Conservation (phyloP, 2,113 vertebrate genomes). For the Turnix velox region DNA sequence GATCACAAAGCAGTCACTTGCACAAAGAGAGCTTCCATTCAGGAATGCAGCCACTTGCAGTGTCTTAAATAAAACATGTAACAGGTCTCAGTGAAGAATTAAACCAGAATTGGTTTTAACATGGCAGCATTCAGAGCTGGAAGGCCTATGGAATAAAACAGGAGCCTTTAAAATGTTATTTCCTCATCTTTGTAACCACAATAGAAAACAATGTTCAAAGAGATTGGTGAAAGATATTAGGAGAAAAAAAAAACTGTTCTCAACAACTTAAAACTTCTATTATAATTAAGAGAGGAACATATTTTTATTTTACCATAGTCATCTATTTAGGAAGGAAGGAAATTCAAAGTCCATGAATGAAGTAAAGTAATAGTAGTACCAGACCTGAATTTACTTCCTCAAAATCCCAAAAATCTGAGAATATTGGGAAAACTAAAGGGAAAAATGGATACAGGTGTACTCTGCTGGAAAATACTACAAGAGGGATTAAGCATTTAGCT, state of each 20-base stretch:
- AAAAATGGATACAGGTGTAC: not conserved
- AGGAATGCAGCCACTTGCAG: not conserved
- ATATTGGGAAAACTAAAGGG: not conserved
- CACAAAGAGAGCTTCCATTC: not conserved
- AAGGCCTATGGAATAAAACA: not conserved
- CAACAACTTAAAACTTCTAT: not conserved
- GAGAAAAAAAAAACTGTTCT: not conserved
- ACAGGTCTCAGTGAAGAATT: rapidly evolving
- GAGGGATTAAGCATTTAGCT: not conserved
- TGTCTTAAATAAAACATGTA: not conserved
- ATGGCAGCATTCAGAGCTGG: not conserved
- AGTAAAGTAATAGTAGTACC: not conserved
- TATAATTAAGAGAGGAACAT: not conserved
- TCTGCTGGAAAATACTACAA: not conserved
- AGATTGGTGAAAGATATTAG: not conserved
- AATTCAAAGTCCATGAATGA: not conserved
- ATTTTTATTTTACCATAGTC: not conserved
- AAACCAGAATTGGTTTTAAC: not conserved
- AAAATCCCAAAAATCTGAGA: not conserved
- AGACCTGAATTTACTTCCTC: not conserved
- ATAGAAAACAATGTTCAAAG: not conserved
- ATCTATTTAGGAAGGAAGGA: not conserved
- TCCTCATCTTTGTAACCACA: not conserved
- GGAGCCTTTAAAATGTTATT: not conserved
- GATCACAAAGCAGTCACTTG: not conserved